phyloP scores from a whole-genome alignment of 2,888 invertebrate genomes.

The Frankliniella fusca region DNA sequence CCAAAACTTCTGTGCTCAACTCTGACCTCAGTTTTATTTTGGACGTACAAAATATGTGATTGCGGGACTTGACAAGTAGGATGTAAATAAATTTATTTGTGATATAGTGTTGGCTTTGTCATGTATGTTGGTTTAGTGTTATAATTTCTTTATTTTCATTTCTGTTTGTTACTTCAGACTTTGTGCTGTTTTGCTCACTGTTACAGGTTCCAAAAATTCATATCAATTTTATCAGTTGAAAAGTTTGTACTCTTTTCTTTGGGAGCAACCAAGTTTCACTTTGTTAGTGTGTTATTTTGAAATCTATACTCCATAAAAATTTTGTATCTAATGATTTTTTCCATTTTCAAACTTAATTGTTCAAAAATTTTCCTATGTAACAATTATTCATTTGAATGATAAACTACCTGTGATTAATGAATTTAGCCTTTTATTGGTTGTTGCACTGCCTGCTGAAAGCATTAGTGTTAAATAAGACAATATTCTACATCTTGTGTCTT shows the following conservation, averaged over 20 bases:
- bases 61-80: neutral
- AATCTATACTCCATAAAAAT: neutral
- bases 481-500: neutral
- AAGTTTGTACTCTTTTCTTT: too few relatives aligned
- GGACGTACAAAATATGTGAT: constrained; percentile 4
- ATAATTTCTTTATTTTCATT: neutral
- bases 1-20: neutral
- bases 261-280: too few relatives aligned
- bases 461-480: neutral
- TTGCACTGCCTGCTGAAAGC: neutral
- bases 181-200: constrained; percentile 24
- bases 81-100: constrained; percentile 20
- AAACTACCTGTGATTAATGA: neutral
- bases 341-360: neutral
- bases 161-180: constrained; percentile 4
- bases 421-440: neutral
- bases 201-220: neutral
- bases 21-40: constrained; percentile 1
- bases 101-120: constrained; percentile 2
- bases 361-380: neutral
- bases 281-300: too few relatives aligned
- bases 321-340: neutral
- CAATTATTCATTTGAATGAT: neutral
- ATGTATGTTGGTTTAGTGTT: constrained; percentile 3
- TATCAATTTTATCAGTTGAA: neutral